Base-by-base conservation (phyloP, 2,797 vertebrate species). In the Heliangelus exortis region DNA sequence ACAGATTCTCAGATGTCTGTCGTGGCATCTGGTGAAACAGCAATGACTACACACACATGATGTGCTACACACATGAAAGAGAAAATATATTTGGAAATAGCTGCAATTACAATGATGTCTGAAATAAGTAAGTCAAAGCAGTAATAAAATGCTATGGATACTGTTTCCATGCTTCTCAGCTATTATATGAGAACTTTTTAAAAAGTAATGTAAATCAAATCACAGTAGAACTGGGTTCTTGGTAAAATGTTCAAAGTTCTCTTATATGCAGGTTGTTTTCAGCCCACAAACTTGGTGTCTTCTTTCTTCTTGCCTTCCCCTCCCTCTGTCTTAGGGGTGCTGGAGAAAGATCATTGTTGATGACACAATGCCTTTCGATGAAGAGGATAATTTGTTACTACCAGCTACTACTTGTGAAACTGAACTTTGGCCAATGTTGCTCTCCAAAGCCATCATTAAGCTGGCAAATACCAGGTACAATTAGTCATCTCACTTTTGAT, bases 351-450 rank as follows among this genome's bases (percentile, higher is more conserved):
- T 99, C 95, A 97, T 95, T 34, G 96, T 99, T 19, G 99, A 99
- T 95, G 99, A 99, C 94, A 97, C 93, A 28, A 97, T 99, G 97
- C 99, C 99, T 50, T 99, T 99, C 96, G 98, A 97, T 92, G 98
- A 98, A 96, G 97, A 98, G 12, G 98, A 98, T 83, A 98, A 98
- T 73, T 95, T 99, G 65, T 97, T 99, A 93, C 98, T 99, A 71
- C 99, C 99, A 66, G 96, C 98, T 87, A 98, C 98, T 90, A 92
- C 98, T 31, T 98, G 91, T 96, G 97, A 98, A 61, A 95, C 93
- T 92, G 99, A 99, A 97, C 98, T 99, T 86, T 99, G 99, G 99
- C 99, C 99, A 58, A 98, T 99, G 99, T 95, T 99, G 90, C 89
- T 99, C 96, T 97, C 98, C 89, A 99, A 99, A 97, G 99, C 98